Conservation (phyloP, 2,113 vertebrate genomes). For the Atractosteus spatula region DNA sequence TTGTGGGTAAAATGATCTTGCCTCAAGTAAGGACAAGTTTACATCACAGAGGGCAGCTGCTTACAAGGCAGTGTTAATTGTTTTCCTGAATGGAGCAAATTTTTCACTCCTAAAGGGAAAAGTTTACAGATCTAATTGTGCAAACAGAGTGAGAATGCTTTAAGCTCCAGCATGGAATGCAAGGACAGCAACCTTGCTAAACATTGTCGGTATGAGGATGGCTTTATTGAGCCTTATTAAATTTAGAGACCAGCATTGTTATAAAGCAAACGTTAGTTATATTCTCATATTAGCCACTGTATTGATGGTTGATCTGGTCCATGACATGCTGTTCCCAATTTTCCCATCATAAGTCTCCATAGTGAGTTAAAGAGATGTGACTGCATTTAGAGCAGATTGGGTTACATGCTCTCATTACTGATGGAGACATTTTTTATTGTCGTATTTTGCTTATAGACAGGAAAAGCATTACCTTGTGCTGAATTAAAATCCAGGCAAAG, state of each 20-base stretch:
- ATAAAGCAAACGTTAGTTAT: too few species aligned
- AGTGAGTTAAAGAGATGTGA: too few species aligned
- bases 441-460: background rate
- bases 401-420: background rate
- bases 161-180: constrained; percentile 15
- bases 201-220: too few species aligned
- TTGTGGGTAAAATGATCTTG: constrained; percentile 75
- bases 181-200: background rate
- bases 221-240: too few species aligned
- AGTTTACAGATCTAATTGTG: constrained; percentile 58
- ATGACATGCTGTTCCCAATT: too few species aligned
- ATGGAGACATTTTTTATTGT: background rate
- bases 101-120: constrained; percentile 69
- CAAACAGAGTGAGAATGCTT: constrained; percentile 48
- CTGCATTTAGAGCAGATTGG: too few species aligned
- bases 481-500: constrained; percentile 9
- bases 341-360: too few species aligned
- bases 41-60: constrained; percentile 66
- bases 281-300: too few species aligned
- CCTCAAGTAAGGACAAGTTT: constrained; percentile 83
- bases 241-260: too few species aligned
- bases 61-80: constrained; percentile 76
- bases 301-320: too few species aligned
- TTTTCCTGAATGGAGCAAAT: constrained; percentile 72
- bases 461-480: too few species aligned